Conservation (phyloP, 2,888 invertebrate genomes). For the Octodonta nipae region DNA sequence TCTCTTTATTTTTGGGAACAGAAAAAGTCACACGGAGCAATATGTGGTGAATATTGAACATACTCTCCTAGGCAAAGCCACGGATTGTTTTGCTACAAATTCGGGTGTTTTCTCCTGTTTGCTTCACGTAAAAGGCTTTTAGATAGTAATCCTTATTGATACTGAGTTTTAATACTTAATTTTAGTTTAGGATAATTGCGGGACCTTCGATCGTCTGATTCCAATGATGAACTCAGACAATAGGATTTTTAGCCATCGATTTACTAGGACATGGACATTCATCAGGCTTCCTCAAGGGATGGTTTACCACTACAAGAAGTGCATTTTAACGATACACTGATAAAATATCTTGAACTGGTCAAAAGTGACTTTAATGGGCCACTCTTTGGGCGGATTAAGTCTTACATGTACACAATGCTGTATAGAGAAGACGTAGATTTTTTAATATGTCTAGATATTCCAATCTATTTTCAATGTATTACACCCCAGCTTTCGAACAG, state of each 20-base stretch:
- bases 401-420: conserved; percentile 45
- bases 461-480: too few species aligned
- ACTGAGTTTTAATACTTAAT: too few species aligned
- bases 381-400: conserved; percentile 55
- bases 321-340: conserved; percentile 38
- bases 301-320: conserved; percentile 36
- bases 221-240: conserved; percentile 41
- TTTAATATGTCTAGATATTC: conserved; percentile 45
- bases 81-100: too few species aligned
- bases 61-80: too few species aligned
- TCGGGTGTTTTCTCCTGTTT: too few species aligned
- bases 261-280: conserved; percentile 60
- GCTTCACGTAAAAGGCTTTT: too few species aligned
- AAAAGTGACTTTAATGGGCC: conserved; percentile 52
- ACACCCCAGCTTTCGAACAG: too few species aligned
- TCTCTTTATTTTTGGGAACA: too few species aligned
- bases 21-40: too few species aligned
- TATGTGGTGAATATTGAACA: too few species aligned
- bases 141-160: too few species aligned
- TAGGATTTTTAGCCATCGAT: conserved; percentile 48
- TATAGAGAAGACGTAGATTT: conserved; percentile 49
- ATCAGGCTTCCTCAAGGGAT: conserved; percentile 52
- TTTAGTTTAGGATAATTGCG: conserved; percentile 54
- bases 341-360: conserved; percentile 55
- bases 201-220: conserved; percentile 59